Evolutionary conservation across 1,140 invertebrate species (phyloP), one percentile per base, ranked within the genome.

Genomic region (Caenorhabditis brenneri): DNA sequence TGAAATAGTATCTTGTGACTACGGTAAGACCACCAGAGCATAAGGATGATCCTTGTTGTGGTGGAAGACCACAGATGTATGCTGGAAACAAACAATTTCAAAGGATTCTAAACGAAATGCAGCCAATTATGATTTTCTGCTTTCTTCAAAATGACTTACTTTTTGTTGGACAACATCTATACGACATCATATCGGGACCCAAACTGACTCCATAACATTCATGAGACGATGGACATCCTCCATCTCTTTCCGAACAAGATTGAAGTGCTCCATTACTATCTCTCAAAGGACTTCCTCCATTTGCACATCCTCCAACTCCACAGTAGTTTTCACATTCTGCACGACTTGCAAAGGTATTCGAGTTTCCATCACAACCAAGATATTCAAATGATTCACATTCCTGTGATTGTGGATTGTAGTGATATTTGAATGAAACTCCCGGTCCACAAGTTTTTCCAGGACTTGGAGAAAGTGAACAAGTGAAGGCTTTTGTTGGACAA

Each of bases 401-500:
- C 33, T 83, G 82, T 2, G 69, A 51, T 24, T 53, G 48, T n/a
- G 69, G 48, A 49, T 86, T 86, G 58, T 86, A 86, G 79, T 85
- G 86, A 55, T 82, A 86, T 33, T 86, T 86, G 84, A 80, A 86
- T 24, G 85, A 86, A n/a, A 86, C 74, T 78, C 85, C 85, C 12
- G 85, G 84, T 42, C 85, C 85, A 69, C 85, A 86, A 49, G 84
- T 86, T 31, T 81, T 86, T 69, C 85, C 85, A 39, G 78, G 53
- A 86, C 83, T 86, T 10, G 83, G 78, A 15, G 85, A 51, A 0
- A 86, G 65, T 1, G 85, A 86, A 36, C 85, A 86, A 33, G 85
- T 85, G 46, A 82, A 86, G 19, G 84, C 60, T 49, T 86, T 86
- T 22, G 85, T 86, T 9, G 85, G 85, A 42, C 85, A 86, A 42